Evolutionary conservation across 2,113 vertebrate genomes (phyloP).

Genomic region (Barnardius zonarius): DNA sequence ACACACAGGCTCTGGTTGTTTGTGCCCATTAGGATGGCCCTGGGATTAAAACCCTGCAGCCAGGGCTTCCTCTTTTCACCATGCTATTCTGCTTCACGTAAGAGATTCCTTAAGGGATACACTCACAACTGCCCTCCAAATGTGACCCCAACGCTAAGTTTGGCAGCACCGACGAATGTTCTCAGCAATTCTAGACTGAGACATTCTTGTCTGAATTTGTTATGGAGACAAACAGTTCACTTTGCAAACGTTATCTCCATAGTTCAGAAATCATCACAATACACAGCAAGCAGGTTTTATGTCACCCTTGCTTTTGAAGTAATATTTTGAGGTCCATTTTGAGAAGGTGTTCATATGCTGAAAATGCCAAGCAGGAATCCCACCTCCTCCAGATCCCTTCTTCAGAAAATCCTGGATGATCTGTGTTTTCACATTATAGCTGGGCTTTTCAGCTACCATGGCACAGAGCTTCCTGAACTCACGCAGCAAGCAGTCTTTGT

Average conservation of each 20-base stretch:
- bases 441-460: constrained; percentile 88
- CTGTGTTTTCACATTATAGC: constrained; percentile 94
- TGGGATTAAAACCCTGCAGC: neutral
- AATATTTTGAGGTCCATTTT: neutral
- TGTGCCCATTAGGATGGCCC: neutral
- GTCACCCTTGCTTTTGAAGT: neutral
- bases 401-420: constrained; percentile 92
- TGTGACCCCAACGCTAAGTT: neutral
- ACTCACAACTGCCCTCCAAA: neutral
- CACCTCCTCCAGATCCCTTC: constrained; percentile 90
- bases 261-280: neutral
- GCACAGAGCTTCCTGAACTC: constrained; percentile 95
- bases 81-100: neutral
- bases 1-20: neutral
- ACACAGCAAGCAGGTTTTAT: neutral
- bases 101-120: neutral
- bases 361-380: neutral
- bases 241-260: neutral
- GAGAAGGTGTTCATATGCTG: neutral
- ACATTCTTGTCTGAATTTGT: neutral
- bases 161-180: neutral
- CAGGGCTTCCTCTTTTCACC: neutral
- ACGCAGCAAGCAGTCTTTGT: constrained; percentile 91
- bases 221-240: neutral
- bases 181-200: rapidly evolving